Evolutionary conservation across 1,140 invertebrate genomes (phyloP).

Genomic region (Maconellicoccus hirsutus): DNA sequence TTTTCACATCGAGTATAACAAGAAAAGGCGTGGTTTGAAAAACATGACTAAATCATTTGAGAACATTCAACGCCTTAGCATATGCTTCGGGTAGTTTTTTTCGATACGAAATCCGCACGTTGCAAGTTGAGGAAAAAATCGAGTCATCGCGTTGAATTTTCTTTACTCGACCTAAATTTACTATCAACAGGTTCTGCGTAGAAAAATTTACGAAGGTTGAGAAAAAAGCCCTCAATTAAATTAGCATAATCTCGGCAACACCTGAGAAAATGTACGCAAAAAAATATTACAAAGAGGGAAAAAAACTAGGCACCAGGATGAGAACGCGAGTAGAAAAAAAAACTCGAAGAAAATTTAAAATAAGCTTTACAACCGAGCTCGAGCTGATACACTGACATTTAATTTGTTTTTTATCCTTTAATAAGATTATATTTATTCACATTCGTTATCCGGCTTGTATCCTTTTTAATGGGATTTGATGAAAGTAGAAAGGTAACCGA

Average conservation of each 20-base stretch:
- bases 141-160: too few species aligned
- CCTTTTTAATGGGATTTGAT: slow-evolving; percentile 15
- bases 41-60: too few species aligned
- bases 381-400: slow-evolving; percentile 7
- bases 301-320: not conserved
- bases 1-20: too few species aligned
- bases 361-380: not conserved
- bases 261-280: not conserved
- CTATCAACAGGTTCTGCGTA: too few species aligned
- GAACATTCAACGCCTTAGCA: too few species aligned
- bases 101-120: too few species aligned
- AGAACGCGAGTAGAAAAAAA: not conserved
- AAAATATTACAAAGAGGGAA: not conserved
- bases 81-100: too few species aligned
- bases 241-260: not conserved
- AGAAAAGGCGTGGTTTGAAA: too few species aligned
- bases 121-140: too few species aligned
- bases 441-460: not conserved
- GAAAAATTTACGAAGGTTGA: too few species aligned
- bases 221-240: not conserved
- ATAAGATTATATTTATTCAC: slow-evolving; percentile 6
- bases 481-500: slow-evolving; percentile 10
- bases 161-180: too few species aligned
- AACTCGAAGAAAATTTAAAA: not conserved
- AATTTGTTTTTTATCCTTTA: slow-evolving; percentile 10